Conservation (phyloP, 2,888 invertebrate genomes). For the Hypena proboscidalis region DNA sequence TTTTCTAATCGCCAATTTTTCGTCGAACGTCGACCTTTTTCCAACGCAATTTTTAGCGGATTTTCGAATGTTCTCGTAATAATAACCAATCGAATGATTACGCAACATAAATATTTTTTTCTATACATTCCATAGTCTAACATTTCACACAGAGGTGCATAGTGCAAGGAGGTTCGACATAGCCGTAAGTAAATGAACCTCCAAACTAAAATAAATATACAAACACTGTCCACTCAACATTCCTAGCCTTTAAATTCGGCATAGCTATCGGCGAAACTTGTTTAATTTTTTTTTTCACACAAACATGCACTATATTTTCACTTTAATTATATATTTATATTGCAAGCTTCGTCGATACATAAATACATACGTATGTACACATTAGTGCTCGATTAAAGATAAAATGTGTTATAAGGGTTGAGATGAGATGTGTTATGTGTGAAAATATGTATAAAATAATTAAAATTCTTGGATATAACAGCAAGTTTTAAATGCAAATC, state of each 20-base stretch:
- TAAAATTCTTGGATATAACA: conserved; percentile 47
- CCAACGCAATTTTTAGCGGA: conserved; percentile 15
- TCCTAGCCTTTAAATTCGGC: conserved; percentile 64
- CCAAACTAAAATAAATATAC: conserved; percentile 47
- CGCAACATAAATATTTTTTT: conserved; percentile 38
- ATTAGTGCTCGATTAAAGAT: conserved; percentile 49
- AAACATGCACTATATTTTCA: neutral
- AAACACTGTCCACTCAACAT: conserved; percentile 81
- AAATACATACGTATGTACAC: conserved; percentile 44
- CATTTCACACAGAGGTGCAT: conserved; percentile 47
- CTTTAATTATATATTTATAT: conserved; percentile 2
- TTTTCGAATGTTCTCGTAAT: conserved; percentile 15
- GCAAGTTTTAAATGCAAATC: conserved; percentile 56
- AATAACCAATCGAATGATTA: conserved; percentile 23
- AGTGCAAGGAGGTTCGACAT: conserved; percentile 61
- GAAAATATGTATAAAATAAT: conserved; percentile 52
- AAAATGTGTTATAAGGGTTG: conserved; percentile 37
- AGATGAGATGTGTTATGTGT: conserved; percentile 66
- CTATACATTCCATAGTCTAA: conserved; percentile 53
- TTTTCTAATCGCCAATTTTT: conserved; percentile 13
- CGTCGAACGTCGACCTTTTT: conserved; percentile 14
- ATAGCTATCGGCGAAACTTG: conserved; percentile 59
- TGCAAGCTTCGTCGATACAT: conserved; percentile 52
- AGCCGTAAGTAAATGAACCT: conserved; percentile 62
- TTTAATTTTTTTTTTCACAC: conserved; percentile 1